Percentiles rank a stretch among this genome's conserved stretches.
These are phyloP conservation scores for Centropristis striata DNA, from an alignment of 2,113 vertebrate genomes.

Conservation along the genomic window DNA sequence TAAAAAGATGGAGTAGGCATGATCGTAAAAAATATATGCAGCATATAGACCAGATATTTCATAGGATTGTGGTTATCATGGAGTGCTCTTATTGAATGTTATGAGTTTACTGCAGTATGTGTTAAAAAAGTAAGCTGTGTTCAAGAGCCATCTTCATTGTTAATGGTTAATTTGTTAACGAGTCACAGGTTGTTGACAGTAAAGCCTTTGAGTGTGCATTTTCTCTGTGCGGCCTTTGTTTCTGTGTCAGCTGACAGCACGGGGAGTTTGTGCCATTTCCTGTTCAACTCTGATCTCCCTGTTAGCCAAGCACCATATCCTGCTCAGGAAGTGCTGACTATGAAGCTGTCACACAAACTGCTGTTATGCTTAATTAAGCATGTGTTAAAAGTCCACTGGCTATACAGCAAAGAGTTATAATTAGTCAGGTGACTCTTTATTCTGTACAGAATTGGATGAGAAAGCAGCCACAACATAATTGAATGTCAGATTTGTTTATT, in stretches of 20 bases:
- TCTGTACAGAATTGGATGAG: not conserved
- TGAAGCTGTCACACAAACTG: slow-evolving; percentile 32
- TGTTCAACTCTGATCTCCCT: slow-evolving; percentile 47
- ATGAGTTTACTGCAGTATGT: not conserved
- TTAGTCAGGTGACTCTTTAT: not conserved
- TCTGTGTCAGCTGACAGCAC: slow-evolving; percentile 75
- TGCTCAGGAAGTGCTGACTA: slow-evolving; percentile 73
- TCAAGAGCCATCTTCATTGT: not conserved
- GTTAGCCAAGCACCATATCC: slow-evolving; percentile 50
- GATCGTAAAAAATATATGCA: too few relatives aligned
- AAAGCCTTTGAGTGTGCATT: slow-evolving; percentile 12
- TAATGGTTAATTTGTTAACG: slow-evolving; percentile 11
- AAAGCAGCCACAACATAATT: not conserved
- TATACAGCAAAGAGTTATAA: not conserved
- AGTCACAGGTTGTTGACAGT: slow-evolving; percentile 30
- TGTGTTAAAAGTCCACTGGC: not conserved
- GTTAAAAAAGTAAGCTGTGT: not conserved
- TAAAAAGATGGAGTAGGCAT: not conserved
- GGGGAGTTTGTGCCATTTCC: slow-evolving; percentile 61
- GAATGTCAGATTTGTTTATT: too few relatives aligned
- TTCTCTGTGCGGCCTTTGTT: slow-evolving; percentile 48
- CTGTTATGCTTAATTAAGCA: not conserved
- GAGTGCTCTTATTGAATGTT: not conserved
- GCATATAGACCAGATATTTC: not conserved
- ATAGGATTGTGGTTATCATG: not conserved